Percentiles rank a stretch among this genome's conserved stretches.
phyloP scores from a whole-genome alignment of 2,888 invertebrate genomes.

The Acleris sparsana region DNA sequence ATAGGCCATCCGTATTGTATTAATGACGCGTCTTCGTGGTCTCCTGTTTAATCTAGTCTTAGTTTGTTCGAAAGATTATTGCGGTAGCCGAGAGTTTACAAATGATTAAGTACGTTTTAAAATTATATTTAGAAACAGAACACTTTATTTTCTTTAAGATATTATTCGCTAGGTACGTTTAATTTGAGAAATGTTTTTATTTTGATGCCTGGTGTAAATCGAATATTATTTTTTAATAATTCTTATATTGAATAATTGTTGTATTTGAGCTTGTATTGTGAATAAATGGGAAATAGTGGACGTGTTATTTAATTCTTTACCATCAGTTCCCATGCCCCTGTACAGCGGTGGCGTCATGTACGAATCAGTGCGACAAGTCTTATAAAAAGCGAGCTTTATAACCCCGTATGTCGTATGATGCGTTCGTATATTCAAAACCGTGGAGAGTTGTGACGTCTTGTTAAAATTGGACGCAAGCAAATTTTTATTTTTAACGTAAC shows the following conservation, averaged over 20 bases:
- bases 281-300: neutral
- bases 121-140: slow-evolving; percentile 17
- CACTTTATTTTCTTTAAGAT: slow-evolving; percentile 19
- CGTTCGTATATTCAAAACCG: too few species aligned
- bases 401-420: too few species aligned
- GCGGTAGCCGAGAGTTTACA: slow-evolving; percentile 30
- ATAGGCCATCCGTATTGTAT: neutral
- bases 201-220: slow-evolving; percentile 1
- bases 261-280: slow-evolving; percentile 22
- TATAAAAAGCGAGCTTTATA: too few species aligned
- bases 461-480: too few species aligned
- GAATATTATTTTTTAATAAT: slow-evolving; percentile 5
- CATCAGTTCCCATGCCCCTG: too few species aligned
- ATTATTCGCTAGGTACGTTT: slow-evolving; percentile 1
- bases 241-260: slow-evolving; percentile 2
- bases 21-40: slow-evolving; percentile 33
- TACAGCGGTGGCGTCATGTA: too few species aligned
- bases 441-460: too few species aligned
- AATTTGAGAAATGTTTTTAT: slow-evolving; percentile 1
- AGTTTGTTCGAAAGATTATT: slow-evolving; percentile 46
- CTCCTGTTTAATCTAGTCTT: slow-evolving; percentile 52
- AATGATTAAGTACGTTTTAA: slow-evolving; percentile 18
- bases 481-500: too few species aligned
- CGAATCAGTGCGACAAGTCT: too few species aligned
- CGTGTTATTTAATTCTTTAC: neutral